Percentiles rank a stretch among this genome's conserved stretches.
Evolutionary conservation across 2,888 invertebrate species (phyloP).

Genomic region (Pristionchus mayeri): DNA sequence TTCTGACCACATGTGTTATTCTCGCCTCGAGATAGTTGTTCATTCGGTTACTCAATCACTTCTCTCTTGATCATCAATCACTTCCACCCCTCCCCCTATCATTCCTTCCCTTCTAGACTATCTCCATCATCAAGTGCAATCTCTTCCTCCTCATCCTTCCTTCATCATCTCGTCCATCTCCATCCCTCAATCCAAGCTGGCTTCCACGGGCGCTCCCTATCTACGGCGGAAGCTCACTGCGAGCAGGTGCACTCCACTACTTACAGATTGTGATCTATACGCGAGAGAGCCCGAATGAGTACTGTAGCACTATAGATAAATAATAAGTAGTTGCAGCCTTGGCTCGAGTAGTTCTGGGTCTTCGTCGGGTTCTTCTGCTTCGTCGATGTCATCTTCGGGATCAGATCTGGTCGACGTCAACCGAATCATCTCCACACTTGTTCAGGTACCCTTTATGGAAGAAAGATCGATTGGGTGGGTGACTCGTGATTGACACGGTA

Average conservation of each 20-base stretch:
- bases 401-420: slow-evolving; percentile 65
- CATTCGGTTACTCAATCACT: too few relatives aligned
- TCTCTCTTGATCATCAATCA: too few relatives aligned
- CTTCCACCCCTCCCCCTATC: background rate
- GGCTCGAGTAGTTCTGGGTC: background rate
- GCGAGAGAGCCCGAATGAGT: too few relatives aligned
- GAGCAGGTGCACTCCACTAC: slow-evolving; percentile 43
- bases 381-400: slow-evolving; percentile 19
- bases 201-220: slow-evolving; percentile 44
- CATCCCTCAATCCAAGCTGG: slow-evolving; percentile 4
- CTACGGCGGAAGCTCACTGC: slow-evolving; percentile 43
- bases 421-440: slow-evolving; percentile 68
- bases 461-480: too few relatives aligned
- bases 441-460: slow-evolving; percentile 60
- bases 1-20: too few relatives aligned
- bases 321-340: background rate
- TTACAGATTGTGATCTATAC: too few relatives aligned
- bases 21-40: too few relatives aligned
- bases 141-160: slow-evolving; percentile 30
- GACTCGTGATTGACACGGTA: too few relatives aligned
- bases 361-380: background rate
- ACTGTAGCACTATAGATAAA: background rate
- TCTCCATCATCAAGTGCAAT: slow-evolving; percentile 51
- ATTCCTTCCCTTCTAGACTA: slow-evolving; percentile 25
- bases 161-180: slow-evolving; percentile 43